These are phyloP conservation scores for Tamias sibiricus DNA, from an alignment of 2,113 vertebrate genomes.

Conservation along the genomic window DNA sequence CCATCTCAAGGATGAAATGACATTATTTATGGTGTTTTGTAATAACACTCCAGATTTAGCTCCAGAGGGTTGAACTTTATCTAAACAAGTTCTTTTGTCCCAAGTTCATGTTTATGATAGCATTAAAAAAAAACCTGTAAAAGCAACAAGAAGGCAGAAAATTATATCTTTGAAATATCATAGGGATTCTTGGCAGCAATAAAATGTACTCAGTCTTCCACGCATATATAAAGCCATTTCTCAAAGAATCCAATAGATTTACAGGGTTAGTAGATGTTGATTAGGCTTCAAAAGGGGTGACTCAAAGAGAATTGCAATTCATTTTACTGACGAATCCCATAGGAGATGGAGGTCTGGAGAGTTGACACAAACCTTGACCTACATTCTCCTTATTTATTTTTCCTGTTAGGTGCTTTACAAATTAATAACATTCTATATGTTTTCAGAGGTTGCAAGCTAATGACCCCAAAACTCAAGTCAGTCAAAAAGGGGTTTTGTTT, in stretches of 20 bases:
- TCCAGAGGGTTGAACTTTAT: constrained; percentile 57
- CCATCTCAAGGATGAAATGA: constrained; percentile 32
- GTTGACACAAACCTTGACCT: background rate
- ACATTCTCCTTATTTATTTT: background rate
- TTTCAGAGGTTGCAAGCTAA: background rate
- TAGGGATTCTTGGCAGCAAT: constrained; percentile 53
- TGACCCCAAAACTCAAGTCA: background rate
- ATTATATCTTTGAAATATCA: constrained; percentile 67
- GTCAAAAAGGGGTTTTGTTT: background rate
- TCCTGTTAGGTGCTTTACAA: background rate
- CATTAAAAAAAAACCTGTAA: constrained; percentile 41
- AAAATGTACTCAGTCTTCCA: constrained; percentile 60
- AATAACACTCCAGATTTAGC: constrained; percentile 62
- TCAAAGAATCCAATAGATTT: constrained; percentile 61
- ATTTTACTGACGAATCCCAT: background rate
- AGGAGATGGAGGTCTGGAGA: background rate
- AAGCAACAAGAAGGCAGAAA: constrained; percentile 58
- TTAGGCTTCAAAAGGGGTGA: constrained; percentile 22
- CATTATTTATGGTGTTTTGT: constrained; percentile 69
- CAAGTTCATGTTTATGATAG: constrained; percentile 64
- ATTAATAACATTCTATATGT: background rate
- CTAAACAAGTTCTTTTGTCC: constrained; percentile 77
- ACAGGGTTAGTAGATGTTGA: constrained; percentile 37
- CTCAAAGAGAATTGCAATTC: background rate
- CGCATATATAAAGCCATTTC: constrained; percentile 49